A percentile compares a stretch with the other conserved stretches of the same genome.
phyloP scores from a whole-genome alignment of 2,888 invertebrate genomes.

The Eristalinus aeneus region DNA sequence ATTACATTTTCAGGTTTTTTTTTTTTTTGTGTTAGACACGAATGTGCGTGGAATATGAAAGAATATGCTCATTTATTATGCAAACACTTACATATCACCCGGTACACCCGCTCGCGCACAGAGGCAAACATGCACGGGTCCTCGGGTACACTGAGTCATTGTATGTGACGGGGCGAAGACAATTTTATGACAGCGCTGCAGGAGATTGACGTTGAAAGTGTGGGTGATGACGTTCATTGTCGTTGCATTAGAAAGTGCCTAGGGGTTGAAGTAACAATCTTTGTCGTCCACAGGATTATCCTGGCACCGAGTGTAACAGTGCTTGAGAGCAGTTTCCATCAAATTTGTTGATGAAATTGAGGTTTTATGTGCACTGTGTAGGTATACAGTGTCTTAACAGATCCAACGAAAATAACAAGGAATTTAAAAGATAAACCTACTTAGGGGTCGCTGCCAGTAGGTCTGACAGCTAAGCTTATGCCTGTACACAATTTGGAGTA shows the following conservation, averaged over 20 bases:
- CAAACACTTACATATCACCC: conserved; percentile 49
- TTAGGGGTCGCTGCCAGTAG: neutral
- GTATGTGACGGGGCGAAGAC: conserved; percentile 16
- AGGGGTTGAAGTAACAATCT: conserved; percentile 22
- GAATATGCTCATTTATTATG: conserved; percentile 59
- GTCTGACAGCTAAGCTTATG: neutral
- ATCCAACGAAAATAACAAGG: neutral
- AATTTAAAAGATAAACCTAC: neutral
- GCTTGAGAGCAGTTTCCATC: conserved; percentile 47
- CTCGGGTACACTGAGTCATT: neutral
- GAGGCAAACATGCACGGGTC: neutral
- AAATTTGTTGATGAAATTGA: conserved; percentile 56
- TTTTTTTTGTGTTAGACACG: conserved; percentile 27
- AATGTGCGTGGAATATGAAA: conserved; percentile 64
- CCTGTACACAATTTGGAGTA: too few species aligned
- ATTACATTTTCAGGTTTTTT: conserved; percentile 21
- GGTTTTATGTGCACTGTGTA: conserved; percentile 39
- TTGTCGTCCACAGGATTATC: conserved; percentile 27
- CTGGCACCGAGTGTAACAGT: conserved; percentile 21
- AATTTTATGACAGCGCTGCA: conserved; percentile 36
- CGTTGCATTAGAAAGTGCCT: conserved; percentile 42
- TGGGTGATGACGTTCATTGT: conserved; percentile 7
- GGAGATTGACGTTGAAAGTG: conserved; percentile 34
- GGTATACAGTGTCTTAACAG: conserved; percentile 39
- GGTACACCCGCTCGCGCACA: neutral